phyloP scores from a whole-genome alignment of 2,797 vertebrate species.

The Malurus leucopterus region DNA sequence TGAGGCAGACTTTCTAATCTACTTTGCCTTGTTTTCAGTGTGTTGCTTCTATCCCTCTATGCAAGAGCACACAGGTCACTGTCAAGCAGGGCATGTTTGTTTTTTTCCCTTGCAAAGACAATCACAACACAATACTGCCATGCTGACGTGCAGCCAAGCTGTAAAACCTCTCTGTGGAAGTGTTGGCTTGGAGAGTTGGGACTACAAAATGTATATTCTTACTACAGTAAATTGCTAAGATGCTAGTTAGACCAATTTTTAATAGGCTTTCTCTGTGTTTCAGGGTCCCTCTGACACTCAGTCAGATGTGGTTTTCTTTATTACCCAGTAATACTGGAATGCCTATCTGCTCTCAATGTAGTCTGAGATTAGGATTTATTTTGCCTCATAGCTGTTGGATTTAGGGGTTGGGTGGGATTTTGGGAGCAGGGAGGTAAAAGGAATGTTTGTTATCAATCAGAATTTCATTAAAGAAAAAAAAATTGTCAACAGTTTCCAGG shows the following conservation, averaged over 20 bases:
- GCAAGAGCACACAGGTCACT: background rate
- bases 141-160: background rate
- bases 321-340: background rate
- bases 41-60: background rate
- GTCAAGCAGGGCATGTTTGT: background rate
- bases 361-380: background rate
- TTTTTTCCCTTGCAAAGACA: background rate
- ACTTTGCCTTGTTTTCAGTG: background rate
- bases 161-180: background rate
- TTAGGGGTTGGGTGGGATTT: background rate
- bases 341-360: background rate
- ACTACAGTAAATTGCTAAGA: background rate
- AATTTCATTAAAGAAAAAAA: background rate
- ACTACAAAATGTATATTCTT: background rate
- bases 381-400: background rate
- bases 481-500: background rate
- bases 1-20: background rate
- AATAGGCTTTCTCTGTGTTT: background rate
- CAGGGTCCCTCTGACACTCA: background rate
- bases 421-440: background rate
- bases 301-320: background rate
- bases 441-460: background rate
- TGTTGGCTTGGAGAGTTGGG: background rate
- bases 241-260: background rate
- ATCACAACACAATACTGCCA: background rate